phyloP scores from a whole-genome alignment of 2,888 invertebrate species.

The Galeopsomyia nigrocyanea region DNA sequence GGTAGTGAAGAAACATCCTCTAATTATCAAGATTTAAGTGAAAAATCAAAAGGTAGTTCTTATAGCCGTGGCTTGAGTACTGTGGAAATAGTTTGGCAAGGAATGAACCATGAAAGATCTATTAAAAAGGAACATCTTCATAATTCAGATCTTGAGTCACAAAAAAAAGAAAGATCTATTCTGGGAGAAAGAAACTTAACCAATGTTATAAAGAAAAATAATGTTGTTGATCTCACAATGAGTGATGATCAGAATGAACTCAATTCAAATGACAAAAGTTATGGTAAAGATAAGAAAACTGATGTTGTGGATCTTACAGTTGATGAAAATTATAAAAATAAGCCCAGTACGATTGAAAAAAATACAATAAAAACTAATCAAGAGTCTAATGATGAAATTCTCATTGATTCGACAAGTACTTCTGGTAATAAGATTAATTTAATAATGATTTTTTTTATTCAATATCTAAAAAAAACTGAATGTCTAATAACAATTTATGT shows the following conservation, averaged over 20 bases:
- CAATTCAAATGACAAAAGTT: not conserved
- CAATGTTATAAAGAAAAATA: not conserved
- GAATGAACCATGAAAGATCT: too few relatives aligned
- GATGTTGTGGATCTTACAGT: not conserved
- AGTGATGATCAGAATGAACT: conserved; percentile 1
- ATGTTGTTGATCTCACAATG: conserved; percentile 27
- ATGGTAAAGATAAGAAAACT: not conserved
- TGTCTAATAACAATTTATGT: conserved; percentile 13
- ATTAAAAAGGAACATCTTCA: too few relatives aligned
- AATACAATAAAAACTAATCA: not conserved
- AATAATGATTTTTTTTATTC: not conserved
- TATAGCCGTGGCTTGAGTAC: too few relatives aligned
- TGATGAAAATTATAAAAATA: not conserved
- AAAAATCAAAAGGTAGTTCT: too few relatives aligned
- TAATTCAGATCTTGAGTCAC: too few relatives aligned
- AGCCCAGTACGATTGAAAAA: not conserved
- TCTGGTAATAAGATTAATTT: conserved; percentile 32
- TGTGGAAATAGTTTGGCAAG: too few relatives aligned
- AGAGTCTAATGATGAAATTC: conserved; percentile 8
- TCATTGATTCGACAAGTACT: conserved; percentile 38
- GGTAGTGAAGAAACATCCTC: too few relatives aligned
- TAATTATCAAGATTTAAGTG: too few relatives aligned
- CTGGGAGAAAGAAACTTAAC: too few relatives aligned
- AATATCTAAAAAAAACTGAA: not conserved
- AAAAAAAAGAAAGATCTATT: too few relatives aligned